These are phyloP conservation scores for Stenodema calcarata DNA, from an alignment of 2,888 invertebrate species.

Conservation along the genomic window DNA sequence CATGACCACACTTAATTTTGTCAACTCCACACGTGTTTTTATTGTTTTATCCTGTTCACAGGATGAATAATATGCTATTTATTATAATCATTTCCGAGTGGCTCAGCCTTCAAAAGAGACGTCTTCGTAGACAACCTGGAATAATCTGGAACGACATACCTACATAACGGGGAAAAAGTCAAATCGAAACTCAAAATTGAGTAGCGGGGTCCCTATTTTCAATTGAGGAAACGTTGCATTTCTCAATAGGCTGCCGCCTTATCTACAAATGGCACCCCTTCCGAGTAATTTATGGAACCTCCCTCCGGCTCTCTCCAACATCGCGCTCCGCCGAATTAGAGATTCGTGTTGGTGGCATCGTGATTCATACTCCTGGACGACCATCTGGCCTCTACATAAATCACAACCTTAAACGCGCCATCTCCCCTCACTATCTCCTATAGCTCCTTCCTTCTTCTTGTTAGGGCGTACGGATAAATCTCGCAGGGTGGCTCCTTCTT, in stretches of 20 bases:
- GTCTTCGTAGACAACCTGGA: too few species aligned
- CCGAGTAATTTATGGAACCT: constrained; percentile 25
- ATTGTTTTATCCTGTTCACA: too few species aligned
- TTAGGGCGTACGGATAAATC: not conserved
- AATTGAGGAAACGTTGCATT: constrained; percentile 29
- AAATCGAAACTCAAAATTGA: not conserved
- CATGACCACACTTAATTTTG: not conserved
- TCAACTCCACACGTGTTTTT: too few species aligned
- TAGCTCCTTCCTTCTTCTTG: not conserved
- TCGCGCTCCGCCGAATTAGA: constrained; percentile 29
- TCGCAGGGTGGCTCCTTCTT: not conserved
- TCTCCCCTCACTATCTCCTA: not conserved
- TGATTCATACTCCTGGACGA: constrained; percentile 47
- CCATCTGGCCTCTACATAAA: constrained; percentile 47
- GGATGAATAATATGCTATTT: too few species aligned
- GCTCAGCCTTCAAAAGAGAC: too few species aligned
- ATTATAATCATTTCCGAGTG: too few species aligned
- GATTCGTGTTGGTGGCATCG: constrained; percentile 45
- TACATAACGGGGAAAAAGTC: too few species aligned
- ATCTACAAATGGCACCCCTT: constrained; percentile 35
- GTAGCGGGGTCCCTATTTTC: constrained; percentile 10
- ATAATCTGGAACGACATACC: too few species aligned
- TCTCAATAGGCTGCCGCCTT: constrained; percentile 42
- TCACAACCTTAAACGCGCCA: constrained; percentile 30
- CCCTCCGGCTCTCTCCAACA: not conserved